Evolutionary conservation across 2,113 vertebrate genomes (phyloP).

Genomic region (Cavia aperea): DNA sequence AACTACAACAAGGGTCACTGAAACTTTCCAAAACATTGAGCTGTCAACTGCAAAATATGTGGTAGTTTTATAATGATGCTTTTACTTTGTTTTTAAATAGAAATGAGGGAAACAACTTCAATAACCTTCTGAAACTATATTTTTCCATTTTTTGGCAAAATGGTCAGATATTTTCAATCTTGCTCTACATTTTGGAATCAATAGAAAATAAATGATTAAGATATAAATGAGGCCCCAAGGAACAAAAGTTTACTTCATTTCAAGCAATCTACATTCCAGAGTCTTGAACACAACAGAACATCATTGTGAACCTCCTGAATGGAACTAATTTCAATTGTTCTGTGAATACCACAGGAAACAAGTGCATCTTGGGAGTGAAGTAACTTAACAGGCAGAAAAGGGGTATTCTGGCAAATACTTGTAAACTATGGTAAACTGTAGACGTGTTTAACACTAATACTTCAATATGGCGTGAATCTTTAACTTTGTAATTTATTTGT

Average conservation of each 20-base stretch:
- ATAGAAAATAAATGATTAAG: background rate
- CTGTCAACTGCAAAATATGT: conserved; percentile 15
- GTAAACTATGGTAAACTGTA: conserved; percentile 17
- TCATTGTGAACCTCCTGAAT: conserved; percentile 49
- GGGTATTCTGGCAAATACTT: conserved; percentile 37
- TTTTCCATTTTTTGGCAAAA: conserved; percentile 54
- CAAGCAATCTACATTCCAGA: conserved; percentile 24
- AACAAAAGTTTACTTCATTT: conserved; percentile 68
- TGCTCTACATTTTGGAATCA: conserved; percentile 61
- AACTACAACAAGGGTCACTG: background rate
- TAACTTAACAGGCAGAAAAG: conserved; percentile 28
- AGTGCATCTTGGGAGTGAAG: conserved; percentile 21
- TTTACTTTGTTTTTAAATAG: conserved; percentile 60
- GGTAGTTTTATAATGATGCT: conserved; percentile 48
- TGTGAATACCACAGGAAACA: conserved; percentile 44
- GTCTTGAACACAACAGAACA: conserved; percentile 25
- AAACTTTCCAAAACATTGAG: background rate
- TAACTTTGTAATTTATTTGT: conserved; percentile 25
- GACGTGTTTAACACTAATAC: background rate
- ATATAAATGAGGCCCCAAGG: conserved; percentile 34
- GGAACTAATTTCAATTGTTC: conserved; percentile 43
- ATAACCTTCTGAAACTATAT: conserved; percentile 53
- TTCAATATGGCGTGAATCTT: conserved; percentile 50
- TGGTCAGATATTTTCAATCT: conserved; percentile 34
- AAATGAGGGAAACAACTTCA: conserved; percentile 59